Base-by-base conservation (phyloP, 2,797 vertebrate species). In the Tokudaia tokunoshimensis region DNA sequence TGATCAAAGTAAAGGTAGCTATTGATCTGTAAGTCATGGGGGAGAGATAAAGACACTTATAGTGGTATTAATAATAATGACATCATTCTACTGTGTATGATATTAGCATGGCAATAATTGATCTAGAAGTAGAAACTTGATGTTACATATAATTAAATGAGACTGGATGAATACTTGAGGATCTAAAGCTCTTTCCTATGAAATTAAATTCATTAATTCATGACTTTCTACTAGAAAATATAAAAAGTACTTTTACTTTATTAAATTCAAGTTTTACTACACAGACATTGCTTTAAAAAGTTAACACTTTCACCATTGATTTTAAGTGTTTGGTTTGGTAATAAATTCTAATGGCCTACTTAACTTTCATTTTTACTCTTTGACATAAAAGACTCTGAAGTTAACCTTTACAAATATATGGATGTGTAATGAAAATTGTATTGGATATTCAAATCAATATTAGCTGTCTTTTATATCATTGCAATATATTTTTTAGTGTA, bases 201-300 rank as follows among this genome's bases (percentile, higher is more conserved):
- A 91, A 88, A 95, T 95, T 93, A 97, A 97, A 98, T 65, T 97
- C 92, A 96, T 93, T 98, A 94, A 97, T 82, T 98, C 95, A 97
- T 95, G 95, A 98, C 84, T 96, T 97, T 72, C 95, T 90, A 98
- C 94, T 98, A 97, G 84, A 55, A 70, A 12, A 50, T 52, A 2
- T 52, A 2, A 9, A 22, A 65, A 86, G 79, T 75, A 19, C 1
- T 41, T 83, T 83, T 57, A n/a, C 57, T 94, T 94, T 96, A 59
- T 81, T 94, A 85, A 89, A 67, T 76, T 9, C 47, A 79, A 44
- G 1, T 83, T 92, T 92, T 85, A 50, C 6, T 59, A 81, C n/a
- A 61, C 4, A 92, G 17, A 2, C 6, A 92, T 75, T 76, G 50
- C 81, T 85, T 67, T 90, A 92, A 41, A 1, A 72, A 94, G 59